Evolutionary conservation across 2,797 vertebrate genomes (phyloP), one percentile per base, ranked within the genome.

Genomic region (Onychomys leucogaster): DNA sequence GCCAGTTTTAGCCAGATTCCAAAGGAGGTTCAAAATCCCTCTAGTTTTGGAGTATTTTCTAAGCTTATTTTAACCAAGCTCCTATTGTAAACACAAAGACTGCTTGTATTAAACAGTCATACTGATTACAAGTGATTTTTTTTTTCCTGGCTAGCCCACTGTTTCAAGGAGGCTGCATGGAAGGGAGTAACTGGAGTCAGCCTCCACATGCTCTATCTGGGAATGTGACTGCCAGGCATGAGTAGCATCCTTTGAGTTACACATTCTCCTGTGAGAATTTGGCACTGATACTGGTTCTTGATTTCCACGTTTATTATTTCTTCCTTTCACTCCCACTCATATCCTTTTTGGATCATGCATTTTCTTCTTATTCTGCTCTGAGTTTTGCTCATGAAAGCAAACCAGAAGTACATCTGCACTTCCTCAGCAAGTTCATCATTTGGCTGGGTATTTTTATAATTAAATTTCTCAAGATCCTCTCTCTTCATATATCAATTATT

Each of bases 401-500:
- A 85, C 67, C 89, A 67, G 61, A 85, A 90, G 65, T 41, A 73
- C 59, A 80, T 94, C 96, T 94, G 94, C 73, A 89, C 94, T 95
- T 97, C 82, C 94, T 96, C 92, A 94, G 87, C 73, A 37, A 77
- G 94, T 91, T 90, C 87, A 77, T 96, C 61, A 0, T 96, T 94
- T 93, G 93, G 94, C 97, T 80, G 57, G 76, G 29, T 73, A 0
- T 21, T 89, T 88, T 94, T 92, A 63, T 88, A 91, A 95, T 96
- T 92, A 96, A 65, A 85, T 94, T 95, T 96, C 92, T 81, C 76
- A 71, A 83, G 97, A 97, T 32, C 86, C 46, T 94, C 83, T 96
- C 84, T 97, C 94, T 93, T 97, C 95, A 1, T 97, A 29, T 88
- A 96, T 97, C 96, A 95, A 27, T 84, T 65, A 90, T 34, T 83